phyloP scores from a whole-genome alignment of 2,888 invertebrate genomes.

The Drosophila anomalata region DNA sequence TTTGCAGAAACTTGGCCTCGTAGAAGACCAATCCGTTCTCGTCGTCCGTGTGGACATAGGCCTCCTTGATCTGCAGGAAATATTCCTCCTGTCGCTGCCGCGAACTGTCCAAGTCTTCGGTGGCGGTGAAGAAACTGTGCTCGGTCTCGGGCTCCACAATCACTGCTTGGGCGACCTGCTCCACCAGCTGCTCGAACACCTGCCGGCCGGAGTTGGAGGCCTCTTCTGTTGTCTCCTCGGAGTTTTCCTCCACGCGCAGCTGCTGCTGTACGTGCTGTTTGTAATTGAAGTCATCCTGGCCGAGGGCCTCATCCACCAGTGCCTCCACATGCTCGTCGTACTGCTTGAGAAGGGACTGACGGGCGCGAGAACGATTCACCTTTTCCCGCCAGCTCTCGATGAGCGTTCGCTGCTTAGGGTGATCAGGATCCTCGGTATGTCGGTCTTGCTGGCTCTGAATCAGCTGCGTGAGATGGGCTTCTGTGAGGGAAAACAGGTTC shows the following conservation, averaged over 20 bases:
- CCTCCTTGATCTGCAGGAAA: slow-evolving; percentile 86
- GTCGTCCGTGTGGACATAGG: slow-evolving; percentile 90
- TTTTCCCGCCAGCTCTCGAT: slow-evolving; percentile 82
- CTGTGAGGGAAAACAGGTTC: slow-evolving; percentile 79
- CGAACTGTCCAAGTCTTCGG: slow-evolving; percentile 22
- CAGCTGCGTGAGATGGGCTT: slow-evolving; percentile 78
- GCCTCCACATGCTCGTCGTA: slow-evolving; percentile 74
- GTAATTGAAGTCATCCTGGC: slow-evolving; percentile 78
- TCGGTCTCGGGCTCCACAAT: slow-evolving; percentile 44
- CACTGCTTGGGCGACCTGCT: slow-evolving; percentile 70
- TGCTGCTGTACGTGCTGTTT: slow-evolving; percentile 58
- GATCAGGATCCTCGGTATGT: slow-evolving; percentile 29
- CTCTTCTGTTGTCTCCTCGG: slow-evolving; percentile 18
- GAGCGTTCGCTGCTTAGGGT: slow-evolving; percentile 72
- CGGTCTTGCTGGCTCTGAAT: slow-evolving; percentile 46
- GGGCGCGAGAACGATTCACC: slow-evolving; percentile 78
- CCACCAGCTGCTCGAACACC: slow-evolving; percentile 65
- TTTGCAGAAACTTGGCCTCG: slow-evolving; percentile 83
- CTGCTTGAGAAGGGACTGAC: slow-evolving; percentile 72
- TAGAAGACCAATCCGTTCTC: slow-evolving; percentile 89
- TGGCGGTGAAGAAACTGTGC: slow-evolving; percentile 55
- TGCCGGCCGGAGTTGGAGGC: slow-evolving; percentile 35
- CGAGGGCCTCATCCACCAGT: slow-evolving; percentile 75
- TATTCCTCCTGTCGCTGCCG: slow-evolving; percentile 68
- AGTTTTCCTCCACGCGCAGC: slow-evolving; percentile 24